Base-by-base conservation (phyloP, 2,797 vertebrate genomes). In the Crax fasciolata region DNA sequence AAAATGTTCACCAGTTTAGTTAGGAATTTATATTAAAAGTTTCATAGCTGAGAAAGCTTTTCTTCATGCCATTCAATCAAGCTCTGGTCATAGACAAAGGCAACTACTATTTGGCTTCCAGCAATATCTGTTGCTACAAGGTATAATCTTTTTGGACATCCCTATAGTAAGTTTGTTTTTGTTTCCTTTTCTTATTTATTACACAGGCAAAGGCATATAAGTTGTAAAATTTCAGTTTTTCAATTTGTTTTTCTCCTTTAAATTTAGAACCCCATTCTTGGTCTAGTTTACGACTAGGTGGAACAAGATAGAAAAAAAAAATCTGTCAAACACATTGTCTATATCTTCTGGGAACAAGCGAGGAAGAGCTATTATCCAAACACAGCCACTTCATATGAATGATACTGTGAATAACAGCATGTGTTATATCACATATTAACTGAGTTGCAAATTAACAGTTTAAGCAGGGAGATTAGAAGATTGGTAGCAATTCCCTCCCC, bases 401-500 rank as follows among this genome's bases (percentile, higher is more conserved):
- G 51, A 38, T 8, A n/a, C 1, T 3, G 9, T 76, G 12, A 57
- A 57, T 30, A 84, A 70, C 32, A 19, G 3, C 32, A 38, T 4
- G 3, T 10, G 7, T 32, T 74, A 49, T 46, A 80, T 76, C 13
- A 25, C 25, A 14, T 62, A 46, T 13, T 43, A 30, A 20, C 24
- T 13, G 27, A 79, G 13, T 24, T 76, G 19, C 39, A 83, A 23
- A 49, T 48, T 44, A 6, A 52, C 2, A 21, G 8, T 46, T 82
- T 66, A 58, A 57, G 5, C 6, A 41, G 8, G 32, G 13, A 30
- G 4, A 67, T 52, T 65, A 59, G n/a, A 81, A 75, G n/a, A 41
- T 0, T 16, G 21, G 25, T 35, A 43, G 10, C 10, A 30, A 46
- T 48, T 13, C 28, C 4, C 1, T 55, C 35, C 61, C 25, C 44